Conservation (phyloP, 2,797 vertebrate species). For the Hybognathus amarus region DNA sequence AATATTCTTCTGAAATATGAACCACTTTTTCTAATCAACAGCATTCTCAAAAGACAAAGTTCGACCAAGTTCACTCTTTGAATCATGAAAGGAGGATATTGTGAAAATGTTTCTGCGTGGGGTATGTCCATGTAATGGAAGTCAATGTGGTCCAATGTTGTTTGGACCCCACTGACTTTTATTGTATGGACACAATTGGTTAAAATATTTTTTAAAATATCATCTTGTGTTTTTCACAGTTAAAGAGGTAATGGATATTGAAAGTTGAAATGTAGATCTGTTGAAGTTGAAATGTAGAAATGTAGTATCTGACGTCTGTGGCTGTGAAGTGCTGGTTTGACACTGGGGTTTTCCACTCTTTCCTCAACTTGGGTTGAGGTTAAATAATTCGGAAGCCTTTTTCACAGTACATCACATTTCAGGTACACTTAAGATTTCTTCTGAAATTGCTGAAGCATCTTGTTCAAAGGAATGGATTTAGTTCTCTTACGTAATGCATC, state of each 20-base stretch:
- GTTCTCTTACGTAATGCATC: not conserved
- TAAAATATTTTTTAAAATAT: not conserved
- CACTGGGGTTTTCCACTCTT: constrained; percentile 17
- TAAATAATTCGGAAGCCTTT: constrained; percentile 48
- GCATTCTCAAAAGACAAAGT: not conserved
- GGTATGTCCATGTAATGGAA: not conserved
- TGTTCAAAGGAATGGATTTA: not conserved
- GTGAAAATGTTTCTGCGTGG: not conserved
- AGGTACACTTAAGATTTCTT: not conserved
- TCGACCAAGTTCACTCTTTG: not conserved
- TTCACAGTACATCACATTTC: constrained; percentile 54
- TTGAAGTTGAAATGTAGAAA: no score
- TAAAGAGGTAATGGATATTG: not conserved
- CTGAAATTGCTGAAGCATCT: not conserved
- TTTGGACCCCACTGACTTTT: no score
- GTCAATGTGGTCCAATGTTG: not conserved
- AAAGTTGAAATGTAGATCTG: no score
- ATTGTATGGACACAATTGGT: not conserved
- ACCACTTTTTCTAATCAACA: constrained; percentile 1
- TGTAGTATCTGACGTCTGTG: not conserved
- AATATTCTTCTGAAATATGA: constrained; percentile 24
- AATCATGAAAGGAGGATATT: not conserved
- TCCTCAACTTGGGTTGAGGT: constrained; percentile 53
- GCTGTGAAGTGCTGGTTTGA: constrained; percentile 54
- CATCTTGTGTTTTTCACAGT: not conserved